Evolutionary conservation across 2,113 vertebrate genomes (phyloP).

Genomic region (Saguinus midas): DNA sequence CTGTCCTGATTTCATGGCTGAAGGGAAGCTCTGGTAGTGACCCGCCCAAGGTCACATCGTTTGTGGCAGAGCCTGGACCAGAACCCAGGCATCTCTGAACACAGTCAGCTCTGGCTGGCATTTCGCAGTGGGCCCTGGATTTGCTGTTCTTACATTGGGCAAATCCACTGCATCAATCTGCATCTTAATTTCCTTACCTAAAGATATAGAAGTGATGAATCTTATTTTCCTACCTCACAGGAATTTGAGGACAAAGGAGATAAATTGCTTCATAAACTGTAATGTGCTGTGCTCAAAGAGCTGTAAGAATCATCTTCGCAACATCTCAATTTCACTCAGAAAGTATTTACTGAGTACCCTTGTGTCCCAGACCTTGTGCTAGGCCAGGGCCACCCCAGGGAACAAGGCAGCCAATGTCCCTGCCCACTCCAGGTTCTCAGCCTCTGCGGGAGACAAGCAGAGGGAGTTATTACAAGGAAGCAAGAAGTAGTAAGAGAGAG

Average conservation of each 20-base stretch:
- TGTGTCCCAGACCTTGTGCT: not conserved
- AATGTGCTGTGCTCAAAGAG: not conserved
- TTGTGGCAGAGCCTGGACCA: not conserved
- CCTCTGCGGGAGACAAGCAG: not conserved
- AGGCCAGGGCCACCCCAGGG: not conserved
- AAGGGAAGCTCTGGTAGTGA: not conserved
- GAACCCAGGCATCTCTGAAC: not conserved
- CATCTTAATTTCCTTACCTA: not conserved
- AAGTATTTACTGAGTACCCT: not conserved
- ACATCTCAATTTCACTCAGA: not conserved
- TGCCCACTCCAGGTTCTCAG: not conserved
- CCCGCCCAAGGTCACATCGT: not conserved
- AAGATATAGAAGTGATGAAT: not conserved
- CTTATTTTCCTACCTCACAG: not conserved
- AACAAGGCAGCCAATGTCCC: fast-evolving
- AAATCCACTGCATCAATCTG: not conserved
- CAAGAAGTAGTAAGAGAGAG: not conserved
- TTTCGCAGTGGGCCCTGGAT: not conserved
- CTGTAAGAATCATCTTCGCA: not conserved
- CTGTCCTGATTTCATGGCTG: not conserved
- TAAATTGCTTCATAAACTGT: not conserved
- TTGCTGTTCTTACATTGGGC: not conserved
- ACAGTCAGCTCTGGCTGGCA: too few species aligned
- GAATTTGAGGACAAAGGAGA: not conserved
- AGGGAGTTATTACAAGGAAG: not conserved